phyloP scores from a whole-genome alignment of 2,888 invertebrate genomes.

The Cosmopolites sordidus region DNA sequence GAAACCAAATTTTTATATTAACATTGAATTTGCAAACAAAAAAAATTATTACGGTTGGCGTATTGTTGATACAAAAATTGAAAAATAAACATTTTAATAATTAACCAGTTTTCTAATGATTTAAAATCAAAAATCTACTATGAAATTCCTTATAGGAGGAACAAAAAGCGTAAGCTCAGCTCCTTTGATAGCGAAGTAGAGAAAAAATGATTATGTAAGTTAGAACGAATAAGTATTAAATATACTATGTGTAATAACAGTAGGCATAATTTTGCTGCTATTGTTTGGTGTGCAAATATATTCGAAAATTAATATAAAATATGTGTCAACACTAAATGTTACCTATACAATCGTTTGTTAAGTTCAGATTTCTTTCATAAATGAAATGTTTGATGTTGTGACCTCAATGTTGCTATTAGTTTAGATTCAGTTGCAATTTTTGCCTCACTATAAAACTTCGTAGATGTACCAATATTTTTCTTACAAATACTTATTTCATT shows the following conservation, averaged over 20 bases:
- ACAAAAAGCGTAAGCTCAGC: too few species aligned
- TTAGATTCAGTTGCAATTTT: slow-evolving; percentile 20
- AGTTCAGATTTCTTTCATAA: neutral
- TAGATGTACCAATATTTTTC: slow-evolving; percentile 7
- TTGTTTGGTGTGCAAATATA: slow-evolving; percentile 20
- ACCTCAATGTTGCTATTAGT: slow-evolving; percentile 9
- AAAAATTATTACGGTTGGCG: too few species aligned
- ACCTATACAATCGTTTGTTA: neutral
- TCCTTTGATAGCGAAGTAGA: too few species aligned
- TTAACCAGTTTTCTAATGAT: too few species aligned
- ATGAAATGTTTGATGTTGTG: slow-evolving; percentile 12
- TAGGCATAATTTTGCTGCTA: slow-evolving; percentile 25
- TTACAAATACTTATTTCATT: neutral
- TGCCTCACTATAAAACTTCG: slow-evolving; percentile 21
- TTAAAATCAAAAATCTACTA: too few species aligned
- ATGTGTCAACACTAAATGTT: neutral
- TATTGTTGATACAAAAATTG: too few species aligned
- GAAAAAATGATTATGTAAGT: neutral
- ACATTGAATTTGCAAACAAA: too few species aligned
- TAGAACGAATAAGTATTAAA: slow-evolving; percentile 10
- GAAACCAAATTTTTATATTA: neutral
- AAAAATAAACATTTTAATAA: too few species aligned
- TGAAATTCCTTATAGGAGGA: too few species aligned
- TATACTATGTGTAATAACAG: slow-evolving; percentile 24
- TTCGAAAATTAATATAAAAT: neutral